phyloP scores from a whole-genome alignment of 2,113 vertebrate genomes.

The Peromyscus maniculatus region DNA sequence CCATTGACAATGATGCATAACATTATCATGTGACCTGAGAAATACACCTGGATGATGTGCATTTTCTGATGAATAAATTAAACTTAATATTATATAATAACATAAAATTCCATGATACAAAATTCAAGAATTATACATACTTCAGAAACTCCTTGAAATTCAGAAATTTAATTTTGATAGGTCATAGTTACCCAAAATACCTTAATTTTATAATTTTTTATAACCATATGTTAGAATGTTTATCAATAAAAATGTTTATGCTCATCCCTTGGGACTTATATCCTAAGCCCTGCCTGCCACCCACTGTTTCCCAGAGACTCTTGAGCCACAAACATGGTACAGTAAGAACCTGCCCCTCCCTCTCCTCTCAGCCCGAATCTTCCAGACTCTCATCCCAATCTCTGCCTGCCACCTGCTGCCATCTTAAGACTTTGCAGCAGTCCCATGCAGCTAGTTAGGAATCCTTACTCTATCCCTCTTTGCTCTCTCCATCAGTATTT shows the following conservation, averaged over 20 bases:
- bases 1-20: neutral
- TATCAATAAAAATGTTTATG: conserved; percentile 16
- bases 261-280: neutral
- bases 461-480: neutral
- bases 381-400: neutral
- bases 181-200: neutral
- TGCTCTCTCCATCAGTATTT: no score
- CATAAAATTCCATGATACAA: conserved; percentile 48
- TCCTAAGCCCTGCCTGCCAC: neutral
- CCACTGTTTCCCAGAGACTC: neutral
- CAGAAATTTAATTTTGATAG: conserved; percentile 14
- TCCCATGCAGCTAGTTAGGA: neutral
- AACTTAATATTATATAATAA: neutral
- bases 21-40: conserved; percentile 31
- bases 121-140: neutral
- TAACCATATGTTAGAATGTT: neutral
- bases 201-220: conserved; percentile 46
- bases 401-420: neutral
- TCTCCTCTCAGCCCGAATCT: neutral
- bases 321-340: neutral
- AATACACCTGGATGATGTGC: neutral
- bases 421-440: neutral
- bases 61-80: conserved; percentile 35
- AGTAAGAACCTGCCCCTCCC: neutral
- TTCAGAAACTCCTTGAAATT: neutral